Percentiles rank a stretch among this genome's conserved stretches.
phyloP scores from a whole-genome alignment of 2,888 invertebrate genomes.

The Biston stratarius region DNA sequence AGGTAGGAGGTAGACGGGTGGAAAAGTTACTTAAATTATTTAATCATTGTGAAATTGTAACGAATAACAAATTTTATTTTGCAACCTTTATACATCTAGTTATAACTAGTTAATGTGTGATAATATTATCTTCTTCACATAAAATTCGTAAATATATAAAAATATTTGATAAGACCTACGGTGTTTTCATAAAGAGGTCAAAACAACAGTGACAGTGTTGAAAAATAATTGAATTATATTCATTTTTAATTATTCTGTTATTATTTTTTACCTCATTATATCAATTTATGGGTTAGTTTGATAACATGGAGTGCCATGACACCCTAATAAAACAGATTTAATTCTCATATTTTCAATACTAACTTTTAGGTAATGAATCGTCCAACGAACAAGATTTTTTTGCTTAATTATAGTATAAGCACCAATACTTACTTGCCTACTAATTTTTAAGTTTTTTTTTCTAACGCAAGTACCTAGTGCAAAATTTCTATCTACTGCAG shows the following conservation, averaged over 20 bases:
- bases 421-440: neutral
- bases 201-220: constrained; percentile 22
- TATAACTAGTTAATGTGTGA: neutral
- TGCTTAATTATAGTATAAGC: no score
- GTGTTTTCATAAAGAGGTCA: constrained; percentile 4
- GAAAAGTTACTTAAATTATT: no score
- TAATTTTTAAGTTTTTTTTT: no score
- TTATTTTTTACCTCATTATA: neutral
- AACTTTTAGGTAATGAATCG: neutral
- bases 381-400: no score
- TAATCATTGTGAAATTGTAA: no score
- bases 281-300: constrained; percentile 1
- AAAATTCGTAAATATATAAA: neutral
- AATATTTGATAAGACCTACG: constrained; percentile 6
- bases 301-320: constrained; percentile 5
- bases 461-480: no score
- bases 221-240: constrained; percentile 17
- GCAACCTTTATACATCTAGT: neutral
- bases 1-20: no score
- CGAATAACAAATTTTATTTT: neutral
- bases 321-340: neutral
- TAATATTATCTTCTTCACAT: neutral
- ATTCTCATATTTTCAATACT: constrained; percentile 3
- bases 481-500: no score
- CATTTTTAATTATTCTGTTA: constrained; percentile 2